Conservation (phyloP, 2,113 vertebrate species). For the Gymnobelideus leadbeateri region DNA sequence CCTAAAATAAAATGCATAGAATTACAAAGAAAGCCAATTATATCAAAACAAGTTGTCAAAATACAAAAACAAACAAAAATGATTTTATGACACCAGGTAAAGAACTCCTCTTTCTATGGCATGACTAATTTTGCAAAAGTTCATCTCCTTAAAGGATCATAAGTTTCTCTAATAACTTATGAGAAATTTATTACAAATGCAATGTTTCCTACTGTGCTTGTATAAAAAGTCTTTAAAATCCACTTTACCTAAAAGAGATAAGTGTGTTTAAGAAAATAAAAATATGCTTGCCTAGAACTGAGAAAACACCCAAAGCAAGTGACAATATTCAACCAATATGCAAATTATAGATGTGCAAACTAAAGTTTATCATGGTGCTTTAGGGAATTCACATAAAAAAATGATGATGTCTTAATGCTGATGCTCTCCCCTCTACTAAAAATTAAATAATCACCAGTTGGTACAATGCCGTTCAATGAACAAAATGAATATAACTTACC, state of each 20-base stretch:
- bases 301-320: conserved; percentile 6
- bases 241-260: conserved; percentile 30
- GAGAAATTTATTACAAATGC: background rate
- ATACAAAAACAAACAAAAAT: background rate
- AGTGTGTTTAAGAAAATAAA: conserved; percentile 43
- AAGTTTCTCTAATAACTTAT: background rate
- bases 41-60: background rate
- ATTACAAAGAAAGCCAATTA: background rate
- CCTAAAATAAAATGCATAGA: background rate
- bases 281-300: conserved; percentile 42
- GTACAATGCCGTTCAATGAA: background rate
- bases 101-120: background rate
- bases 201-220: background rate
- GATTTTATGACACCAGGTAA: background rate
- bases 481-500: conserved; percentile 76
- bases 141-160: background rate
- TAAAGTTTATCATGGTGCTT: conserved; percentile 19
- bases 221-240: background rate
- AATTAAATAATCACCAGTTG: conserved; percentile 29
- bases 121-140: background rate
- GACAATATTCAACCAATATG: background rate
- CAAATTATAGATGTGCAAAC: background rate
- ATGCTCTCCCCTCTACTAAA: conserved; percentile 41
- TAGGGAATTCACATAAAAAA: conserved; percentile 33
- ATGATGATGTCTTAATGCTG: conserved; percentile 39